These are phyloP conservation scores for Trissonchulus sp. DNA, from an alignment of 2,888 invertebrate genomes.

Conservation along the genomic window DNA sequence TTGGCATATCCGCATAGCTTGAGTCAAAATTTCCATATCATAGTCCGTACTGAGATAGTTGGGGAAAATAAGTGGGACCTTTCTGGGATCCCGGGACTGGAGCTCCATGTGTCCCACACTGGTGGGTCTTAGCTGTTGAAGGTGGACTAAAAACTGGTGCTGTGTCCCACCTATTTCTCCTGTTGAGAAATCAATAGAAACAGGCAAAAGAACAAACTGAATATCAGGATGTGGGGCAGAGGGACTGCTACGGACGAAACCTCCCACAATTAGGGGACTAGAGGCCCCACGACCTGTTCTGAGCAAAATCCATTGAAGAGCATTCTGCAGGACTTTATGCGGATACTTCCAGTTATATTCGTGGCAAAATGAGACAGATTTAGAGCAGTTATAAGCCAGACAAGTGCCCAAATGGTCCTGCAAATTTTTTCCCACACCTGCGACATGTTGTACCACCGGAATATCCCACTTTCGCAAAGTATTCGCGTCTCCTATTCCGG, in stretches of 20 bases:
- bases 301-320: conserved; percentile 55
- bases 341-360: conserved; percentile 58
- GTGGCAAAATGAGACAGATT: conserved; percentile 56
- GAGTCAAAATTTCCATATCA: conserved; percentile 54
- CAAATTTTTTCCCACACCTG: conserved; percentile 68
- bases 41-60: conserved; percentile 69
- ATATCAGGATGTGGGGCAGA: conserved; percentile 55
- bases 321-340: conserved; percentile 56
- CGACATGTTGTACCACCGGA: conserved; percentile 61
- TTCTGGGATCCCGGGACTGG: conserved; percentile 67
- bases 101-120: conserved; percentile 74
- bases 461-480: conserved; percentile 56
- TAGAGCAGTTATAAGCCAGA: conserved; percentile 54
- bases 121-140: conserved; percentile 67
- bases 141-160: conserved; percentile 58
- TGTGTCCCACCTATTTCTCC: conserved; percentile 54
- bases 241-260: conserved; percentile 53
- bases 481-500: conserved; percentile 50
- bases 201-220: conserved; percentile 58
- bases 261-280: conserved; percentile 57
- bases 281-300: conserved; percentile 55
- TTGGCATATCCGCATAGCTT: conserved; percentile 36
- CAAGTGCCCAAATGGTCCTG: conserved; percentile 69
- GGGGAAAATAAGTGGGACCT: conserved; percentile 77
- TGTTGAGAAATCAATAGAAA: too few relatives aligned